Evolutionary conservation across 2,888 invertebrate species (phyloP).

Genomic region (Oscheius myriophilus): DNA sequence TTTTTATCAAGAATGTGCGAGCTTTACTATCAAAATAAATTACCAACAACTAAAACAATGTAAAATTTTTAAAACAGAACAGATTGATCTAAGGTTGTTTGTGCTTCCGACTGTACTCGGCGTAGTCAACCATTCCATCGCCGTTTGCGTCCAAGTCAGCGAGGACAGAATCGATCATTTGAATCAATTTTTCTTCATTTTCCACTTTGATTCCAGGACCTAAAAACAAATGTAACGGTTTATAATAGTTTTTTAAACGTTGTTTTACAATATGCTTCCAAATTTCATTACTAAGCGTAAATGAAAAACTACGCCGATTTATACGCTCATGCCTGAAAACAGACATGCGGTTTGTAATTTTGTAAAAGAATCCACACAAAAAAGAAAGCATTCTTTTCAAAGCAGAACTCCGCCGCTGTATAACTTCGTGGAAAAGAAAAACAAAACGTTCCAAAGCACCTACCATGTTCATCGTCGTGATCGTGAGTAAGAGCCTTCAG

Average conservation of each 20-base stretch:
- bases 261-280: too few species aligned
- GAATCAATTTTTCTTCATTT: slow-evolving; percentile 48
- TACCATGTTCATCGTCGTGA: slow-evolving; percentile 41
- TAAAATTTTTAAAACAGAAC: neutral
- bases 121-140: slow-evolving; percentile 91
- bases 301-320: too few species aligned
- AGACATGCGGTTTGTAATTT: too few species aligned
- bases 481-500: slow-evolving; percentile 89
- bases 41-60: too few species aligned
- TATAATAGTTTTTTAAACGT: neutral
- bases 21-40: neutral
- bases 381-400: too few species aligned
- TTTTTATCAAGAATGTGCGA: too few species aligned
- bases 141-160: slow-evolving; percentile 83
- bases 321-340: too few species aligned
- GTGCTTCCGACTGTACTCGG: slow-evolving; percentile 82
- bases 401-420: neutral
- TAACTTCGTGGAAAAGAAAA: neutral
- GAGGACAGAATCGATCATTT: slow-evolving; percentile 52
- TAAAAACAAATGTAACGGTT: neutral
- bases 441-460: neutral
- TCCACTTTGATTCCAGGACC: slow-evolving; percentile 36
- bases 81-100: slow-evolving; percentile 18
- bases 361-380: too few species aligned
- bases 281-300: too few species aligned